A percentile compares a stretch with the other conserved stretches of the same genome.
Evolutionary conservation across 2,797 vertebrate species (phyloP).

Genomic region (Syndactyla subalaris): DNA sequence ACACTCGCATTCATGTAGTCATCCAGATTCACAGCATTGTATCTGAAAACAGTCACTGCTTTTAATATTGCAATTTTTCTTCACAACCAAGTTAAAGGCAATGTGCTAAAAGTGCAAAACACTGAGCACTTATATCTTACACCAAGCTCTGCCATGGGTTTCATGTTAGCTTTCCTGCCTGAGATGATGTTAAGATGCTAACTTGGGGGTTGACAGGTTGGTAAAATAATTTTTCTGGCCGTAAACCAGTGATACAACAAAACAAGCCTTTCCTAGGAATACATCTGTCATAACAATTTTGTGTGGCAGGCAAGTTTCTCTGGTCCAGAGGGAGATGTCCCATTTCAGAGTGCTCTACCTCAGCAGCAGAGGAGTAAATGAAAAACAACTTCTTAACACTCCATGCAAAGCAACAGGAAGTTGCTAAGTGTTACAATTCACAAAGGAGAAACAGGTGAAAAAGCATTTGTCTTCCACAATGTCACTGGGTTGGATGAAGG

Average conservation of each 20-base stretch:
- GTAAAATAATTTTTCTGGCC: conserved; percentile 13
- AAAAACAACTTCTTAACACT: background rate
- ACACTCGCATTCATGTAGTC: background rate
- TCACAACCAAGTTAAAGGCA: background rate
- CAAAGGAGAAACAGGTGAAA: background rate
- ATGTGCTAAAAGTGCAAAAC: background rate
- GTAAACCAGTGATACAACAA: background rate
- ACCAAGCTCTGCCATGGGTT: background rate
- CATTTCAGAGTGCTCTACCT: background rate
- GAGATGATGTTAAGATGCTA: background rate
- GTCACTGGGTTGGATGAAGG: background rate
- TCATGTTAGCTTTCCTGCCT: background rate
- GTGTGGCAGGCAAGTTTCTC: background rate
- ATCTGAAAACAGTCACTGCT: background rate
- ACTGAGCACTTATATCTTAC: background rate
- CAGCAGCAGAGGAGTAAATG: background rate
- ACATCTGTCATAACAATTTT: background rate
- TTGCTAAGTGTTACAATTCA: background rate
- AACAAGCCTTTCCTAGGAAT: background rate
- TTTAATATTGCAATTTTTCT: background rate
- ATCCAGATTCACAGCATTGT: background rate
- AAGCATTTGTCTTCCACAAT: background rate
- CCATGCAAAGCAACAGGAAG: background rate
- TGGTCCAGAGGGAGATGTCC: background rate
- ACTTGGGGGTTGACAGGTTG: background rate